phyloP scores from a whole-genome alignment of 1,140 invertebrate genomes.

The Brachionus asplanchnoidis region DNA sequence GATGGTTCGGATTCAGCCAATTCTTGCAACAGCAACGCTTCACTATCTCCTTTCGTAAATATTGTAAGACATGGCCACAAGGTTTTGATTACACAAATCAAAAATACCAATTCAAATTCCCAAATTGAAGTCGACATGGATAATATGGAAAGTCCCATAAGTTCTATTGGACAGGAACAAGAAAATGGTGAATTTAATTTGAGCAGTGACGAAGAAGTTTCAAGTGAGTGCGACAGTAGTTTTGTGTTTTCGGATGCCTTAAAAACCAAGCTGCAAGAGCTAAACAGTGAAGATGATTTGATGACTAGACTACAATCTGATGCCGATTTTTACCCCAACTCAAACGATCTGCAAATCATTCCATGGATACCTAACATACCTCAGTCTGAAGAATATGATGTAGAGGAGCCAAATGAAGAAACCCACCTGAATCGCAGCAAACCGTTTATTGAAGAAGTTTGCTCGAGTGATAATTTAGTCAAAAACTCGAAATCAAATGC shows the following conservation, averaged over 20 bases:
- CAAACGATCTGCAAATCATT: not conserved
- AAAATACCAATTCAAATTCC: not conserved
- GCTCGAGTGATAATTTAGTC: not conserved
- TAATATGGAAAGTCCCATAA: not conserved
- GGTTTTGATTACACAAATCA: not conserved
- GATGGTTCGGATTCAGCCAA: not conserved
- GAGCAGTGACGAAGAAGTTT: not conserved
- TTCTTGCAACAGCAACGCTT: not conserved
- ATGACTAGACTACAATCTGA: not conserved
- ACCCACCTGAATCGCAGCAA: not conserved
- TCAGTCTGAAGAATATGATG: not conserved
- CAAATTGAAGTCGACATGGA: not conserved
- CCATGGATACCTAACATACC: conserved; percentile 15
- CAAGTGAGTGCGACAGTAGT: not conserved
- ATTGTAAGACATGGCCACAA: not conserved
- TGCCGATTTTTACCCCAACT: not conserved
- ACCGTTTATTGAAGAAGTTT: not conserved
- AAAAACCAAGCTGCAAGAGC: not conserved
- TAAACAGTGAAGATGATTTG: not conserved
- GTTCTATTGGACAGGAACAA: not conserved
- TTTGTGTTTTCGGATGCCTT: not conserved
- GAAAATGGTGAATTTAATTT: not conserved
- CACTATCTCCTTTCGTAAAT: not conserved
- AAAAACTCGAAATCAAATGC: not conserved
- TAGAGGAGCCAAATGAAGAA: not conserved